These are phyloP conservation scores for Pentamera pediparva DNA, from an alignment of 53 echinoderm and acorn worm species.

Conservation along the genomic window DNA sequence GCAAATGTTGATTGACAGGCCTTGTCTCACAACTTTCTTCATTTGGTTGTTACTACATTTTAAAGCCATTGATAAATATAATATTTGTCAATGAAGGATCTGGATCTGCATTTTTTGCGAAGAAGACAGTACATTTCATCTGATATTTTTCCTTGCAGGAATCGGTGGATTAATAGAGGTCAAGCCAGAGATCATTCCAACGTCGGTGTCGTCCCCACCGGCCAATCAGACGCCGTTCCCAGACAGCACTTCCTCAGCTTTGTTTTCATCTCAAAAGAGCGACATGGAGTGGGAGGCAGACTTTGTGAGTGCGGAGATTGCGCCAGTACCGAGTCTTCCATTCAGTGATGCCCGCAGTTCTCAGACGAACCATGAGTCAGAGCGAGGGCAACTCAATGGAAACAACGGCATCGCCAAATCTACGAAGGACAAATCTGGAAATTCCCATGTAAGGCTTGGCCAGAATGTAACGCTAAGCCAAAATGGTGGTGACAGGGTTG, in stretches of 20 bases:
- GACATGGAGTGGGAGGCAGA: conserved; percentile 64
- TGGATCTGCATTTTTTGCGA: not conserved
- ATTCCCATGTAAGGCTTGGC: too few relatives aligned
- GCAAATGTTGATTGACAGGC: too few relatives aligned
- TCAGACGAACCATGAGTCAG: too few relatives aligned
- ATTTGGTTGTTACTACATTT: too few relatives aligned
- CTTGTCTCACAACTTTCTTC: too few relatives aligned
- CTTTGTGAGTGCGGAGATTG: conserved; percentile 56
- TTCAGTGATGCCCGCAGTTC: not conserved
- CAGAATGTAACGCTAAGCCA: too few relatives aligned
- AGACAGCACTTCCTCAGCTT: conserved; percentile 19
- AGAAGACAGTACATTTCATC: not conserved
- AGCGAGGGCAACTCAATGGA: too few relatives aligned
- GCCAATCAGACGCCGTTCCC: not conserved
- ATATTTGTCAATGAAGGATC: too few relatives aligned
- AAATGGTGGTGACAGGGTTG: not conserved
- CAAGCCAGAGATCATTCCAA: not conserved
- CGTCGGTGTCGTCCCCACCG: not conserved
- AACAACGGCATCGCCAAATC: too few relatives aligned
- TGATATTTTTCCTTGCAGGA: not conserved
- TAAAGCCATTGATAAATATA: too few relatives aligned
- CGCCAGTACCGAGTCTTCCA: not conserved
- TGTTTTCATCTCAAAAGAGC: conserved; percentile 22
- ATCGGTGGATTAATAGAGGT: not conserved
- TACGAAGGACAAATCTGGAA: not conserved